Base-by-base conservation (phyloP, 1,140 invertebrate species). In the Drusus annulatus region DNA sequence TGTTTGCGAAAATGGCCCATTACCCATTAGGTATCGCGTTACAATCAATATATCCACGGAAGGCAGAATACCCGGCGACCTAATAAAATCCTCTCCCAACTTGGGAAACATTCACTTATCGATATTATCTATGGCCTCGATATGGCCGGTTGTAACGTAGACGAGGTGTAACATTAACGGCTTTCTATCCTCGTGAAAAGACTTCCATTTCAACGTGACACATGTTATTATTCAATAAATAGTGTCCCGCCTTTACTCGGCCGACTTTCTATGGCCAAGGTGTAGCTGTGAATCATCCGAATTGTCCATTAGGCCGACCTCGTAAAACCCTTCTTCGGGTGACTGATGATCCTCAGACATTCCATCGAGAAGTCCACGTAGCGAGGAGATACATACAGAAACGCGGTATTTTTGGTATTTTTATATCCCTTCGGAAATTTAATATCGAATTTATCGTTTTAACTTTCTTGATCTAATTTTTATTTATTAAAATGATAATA, bases 201-300 rank as follows among this genome's bases (percentile, higher is more conserved):
- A 68, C 51, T 78, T 28, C 60, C 76, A 52, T 78, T 65, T 45
- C 69, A 68, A 31, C 21, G 21, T 65, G 76, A 78, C 60, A 78
- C 76, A 54, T 78, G 76, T 78, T 68, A 78, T 78, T 78, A 68
- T 78, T 78, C 76, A 68, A 78, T 78, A 78, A 78, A 78, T 78
- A 78, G 76, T 62, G 56, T 78, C 62, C 17, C 52, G 52, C 71
- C 71, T 10, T 75, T 19, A 31, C 71, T 21, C 28, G 71, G 52
- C 21, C 71, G 52, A 31, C 31, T 31, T 75, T 58, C 71, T 28
- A n/a, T 56, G 28, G 23, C 10, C 13, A 75, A 75, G 71, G 71
- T 75, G 71, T 56, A 54, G 71, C 71, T 45, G 51, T 78, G 76
- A 78, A 78, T 78, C 76, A 78, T 78, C 51, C 21, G 62, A 78